Conservation (phyloP, 2,113 vertebrate genomes). For the Neodontobutis hainanensis region DNA sequence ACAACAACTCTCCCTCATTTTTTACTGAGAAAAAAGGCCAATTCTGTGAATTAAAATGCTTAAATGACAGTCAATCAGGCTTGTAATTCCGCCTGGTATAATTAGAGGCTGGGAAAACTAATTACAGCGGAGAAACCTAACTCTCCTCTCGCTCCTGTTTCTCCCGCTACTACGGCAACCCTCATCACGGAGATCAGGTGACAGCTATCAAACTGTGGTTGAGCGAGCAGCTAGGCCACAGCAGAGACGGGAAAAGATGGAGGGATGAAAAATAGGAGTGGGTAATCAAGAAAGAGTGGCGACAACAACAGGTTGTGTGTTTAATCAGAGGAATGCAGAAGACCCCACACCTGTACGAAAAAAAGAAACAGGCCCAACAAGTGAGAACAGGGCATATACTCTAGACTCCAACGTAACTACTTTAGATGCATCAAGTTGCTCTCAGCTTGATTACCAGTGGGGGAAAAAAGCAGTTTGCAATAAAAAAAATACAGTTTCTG, state of each 20-base stretch:
- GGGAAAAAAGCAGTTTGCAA: conserved; percentile 50
- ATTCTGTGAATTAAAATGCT: conserved; percentile 79
- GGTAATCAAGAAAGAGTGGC: conserved; percentile 73
- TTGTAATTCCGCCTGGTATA: conserved; percentile 84
- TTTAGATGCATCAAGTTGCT: conserved; percentile 59
- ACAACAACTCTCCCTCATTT: conserved; percentile 65
- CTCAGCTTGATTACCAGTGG: conserved; percentile 66
- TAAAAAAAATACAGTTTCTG: conserved; percentile 42
- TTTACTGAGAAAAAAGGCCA: conserved; percentile 69
- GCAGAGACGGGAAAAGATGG: conserved; percentile 58
- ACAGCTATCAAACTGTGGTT: conserved; percentile 80
- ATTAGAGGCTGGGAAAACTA: conserved; percentile 86
- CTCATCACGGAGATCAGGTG: conserved; percentile 83
- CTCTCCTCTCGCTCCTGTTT: conserved; percentile 70
- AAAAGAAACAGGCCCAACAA: conserved; percentile 9
- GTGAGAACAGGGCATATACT: conserved; percentile 31
- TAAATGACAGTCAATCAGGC: conserved; percentile 88
- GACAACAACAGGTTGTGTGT: conserved; percentile 75
- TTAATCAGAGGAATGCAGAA: conserved; percentile 56
- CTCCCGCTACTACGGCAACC: conserved; percentile 80
- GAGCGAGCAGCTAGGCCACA: conserved; percentile 63
- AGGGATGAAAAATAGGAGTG: conserved; percentile 61
- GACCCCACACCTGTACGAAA: conserved; percentile 12
- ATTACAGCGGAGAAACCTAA: conserved; percentile 89
- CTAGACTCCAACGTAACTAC: conserved; percentile 46